A percentile compares a stretch with the other conserved stretches of the same genome.
phyloP scores from a whole-genome alignment of 2,113 vertebrate species.

The Acrocephalus arundinaceus region DNA sequence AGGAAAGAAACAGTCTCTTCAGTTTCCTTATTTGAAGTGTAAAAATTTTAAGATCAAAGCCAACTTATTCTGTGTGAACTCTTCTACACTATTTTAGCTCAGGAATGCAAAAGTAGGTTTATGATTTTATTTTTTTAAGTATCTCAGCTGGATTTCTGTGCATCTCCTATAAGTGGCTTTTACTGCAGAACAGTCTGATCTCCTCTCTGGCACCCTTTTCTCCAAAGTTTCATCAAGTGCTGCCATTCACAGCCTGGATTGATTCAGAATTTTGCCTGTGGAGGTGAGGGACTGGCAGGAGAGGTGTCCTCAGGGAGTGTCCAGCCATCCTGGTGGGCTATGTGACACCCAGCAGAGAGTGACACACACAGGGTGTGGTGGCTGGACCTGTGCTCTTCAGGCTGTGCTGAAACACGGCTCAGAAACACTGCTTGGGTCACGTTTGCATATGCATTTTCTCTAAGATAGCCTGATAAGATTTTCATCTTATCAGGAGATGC shows the following conservation, averaged over 20 bases:
- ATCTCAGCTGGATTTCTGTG: neutral
- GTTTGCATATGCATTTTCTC: neutral
- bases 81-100: neutral
- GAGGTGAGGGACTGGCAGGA: neutral
- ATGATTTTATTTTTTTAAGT: neutral
- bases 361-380: neutral
- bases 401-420: neutral
- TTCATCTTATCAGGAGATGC: neutral
- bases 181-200: neutral
- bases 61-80: constrained; percentile 7
- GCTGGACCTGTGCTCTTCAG: accelerated
- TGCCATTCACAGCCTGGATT: neutral
- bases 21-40: neutral
- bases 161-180: neutral
- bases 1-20: neutral
- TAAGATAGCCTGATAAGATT: neutral
- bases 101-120: neutral
- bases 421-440: neutral
- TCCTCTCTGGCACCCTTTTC: neutral
- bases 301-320: neutral
- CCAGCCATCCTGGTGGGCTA: neutral
- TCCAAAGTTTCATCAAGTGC: neutral
- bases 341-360: neutral
- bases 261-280: neutral
- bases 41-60: constrained; percentile 18